phyloP scores from a whole-genome alignment of 2,797 vertebrate species.

The Acrocephalus scirpaceus region DNA sequence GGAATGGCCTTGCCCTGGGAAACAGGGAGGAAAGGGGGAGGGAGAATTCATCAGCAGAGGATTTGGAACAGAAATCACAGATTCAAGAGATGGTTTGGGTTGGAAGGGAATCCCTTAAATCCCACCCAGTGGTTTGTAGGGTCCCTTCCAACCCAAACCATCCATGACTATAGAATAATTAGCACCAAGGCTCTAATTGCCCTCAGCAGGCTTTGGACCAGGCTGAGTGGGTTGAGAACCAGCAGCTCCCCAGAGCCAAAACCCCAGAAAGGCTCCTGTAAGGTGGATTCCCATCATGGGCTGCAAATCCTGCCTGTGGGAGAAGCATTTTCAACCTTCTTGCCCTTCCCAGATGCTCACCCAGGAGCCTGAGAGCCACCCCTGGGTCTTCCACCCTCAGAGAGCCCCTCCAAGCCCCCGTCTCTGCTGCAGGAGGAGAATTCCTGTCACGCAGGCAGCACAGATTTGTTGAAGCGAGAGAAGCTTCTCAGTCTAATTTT shows the following conservation, averaged over 20 bases:
- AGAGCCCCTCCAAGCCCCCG: neutral
- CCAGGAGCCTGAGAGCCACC: accelerated
- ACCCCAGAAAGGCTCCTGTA: neutral
- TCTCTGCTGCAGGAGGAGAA: constrained; percentile 3
- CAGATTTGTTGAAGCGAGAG: constrained; percentile 36
- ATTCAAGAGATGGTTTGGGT: neutral
- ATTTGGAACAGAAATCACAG: neutral
- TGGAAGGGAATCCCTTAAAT: neutral
- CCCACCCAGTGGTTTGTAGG: accelerated
- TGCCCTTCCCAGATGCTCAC: neutral
- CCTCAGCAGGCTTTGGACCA: neutral
- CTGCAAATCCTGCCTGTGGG: neutral
- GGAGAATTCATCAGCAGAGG: neutral
- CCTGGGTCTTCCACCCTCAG: neutral
- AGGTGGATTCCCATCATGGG: neutral
- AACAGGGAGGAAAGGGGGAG: neutral
- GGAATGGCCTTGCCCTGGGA: neutral
- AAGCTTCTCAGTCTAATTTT: constrained; percentile 65
- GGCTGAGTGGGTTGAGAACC: neutral
- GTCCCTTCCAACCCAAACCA: neutral
- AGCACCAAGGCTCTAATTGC: neutral
- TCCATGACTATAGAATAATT: neutral
- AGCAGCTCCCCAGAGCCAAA: neutral
- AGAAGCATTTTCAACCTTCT: neutral
- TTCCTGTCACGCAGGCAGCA: constrained; percentile 36